These are phyloP conservation scores for Megaceryle maxima DNA, from an alignment of 2,113 vertebrate species.

Conservation along the genomic window DNA sequence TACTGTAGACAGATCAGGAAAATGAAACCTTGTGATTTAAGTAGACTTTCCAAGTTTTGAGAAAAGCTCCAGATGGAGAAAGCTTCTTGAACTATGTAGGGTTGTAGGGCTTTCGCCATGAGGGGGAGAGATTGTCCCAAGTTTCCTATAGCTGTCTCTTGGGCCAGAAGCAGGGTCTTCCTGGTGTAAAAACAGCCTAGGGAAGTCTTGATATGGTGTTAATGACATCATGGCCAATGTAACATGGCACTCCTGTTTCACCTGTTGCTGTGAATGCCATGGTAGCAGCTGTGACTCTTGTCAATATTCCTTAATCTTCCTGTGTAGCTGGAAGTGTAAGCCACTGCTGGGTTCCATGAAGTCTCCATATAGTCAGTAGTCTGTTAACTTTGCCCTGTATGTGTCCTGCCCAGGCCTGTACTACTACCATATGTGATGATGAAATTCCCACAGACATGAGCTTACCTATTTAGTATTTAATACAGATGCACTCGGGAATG, in stretches of 20 bases:
- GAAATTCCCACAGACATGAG: background rate
- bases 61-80: background rate
- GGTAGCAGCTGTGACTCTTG: background rate
- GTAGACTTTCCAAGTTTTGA: background rate
- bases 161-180: background rate
- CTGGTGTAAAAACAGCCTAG: background rate
- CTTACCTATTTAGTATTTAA: background rate
- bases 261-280: background rate
- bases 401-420: fast-evolving
- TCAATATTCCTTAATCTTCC: background rate
- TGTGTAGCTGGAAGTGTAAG: background rate
- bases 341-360: background rate
- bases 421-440: background rate
- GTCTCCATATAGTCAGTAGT: background rate
- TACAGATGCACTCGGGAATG: background rate
- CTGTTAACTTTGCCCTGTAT: background rate
- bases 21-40: background rate
- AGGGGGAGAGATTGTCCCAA: slow-evolving; percentile 18
- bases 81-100: background rate
- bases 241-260: background rate
- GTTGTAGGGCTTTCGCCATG: background rate
- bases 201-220: background rate
- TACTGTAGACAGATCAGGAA: background rate
- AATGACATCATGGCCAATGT: background rate
- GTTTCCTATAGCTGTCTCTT: background rate